Evolutionary conservation across 2,888 invertebrate species (phyloP).

Genomic region (Chaetogeoica ovagalla): DNA sequence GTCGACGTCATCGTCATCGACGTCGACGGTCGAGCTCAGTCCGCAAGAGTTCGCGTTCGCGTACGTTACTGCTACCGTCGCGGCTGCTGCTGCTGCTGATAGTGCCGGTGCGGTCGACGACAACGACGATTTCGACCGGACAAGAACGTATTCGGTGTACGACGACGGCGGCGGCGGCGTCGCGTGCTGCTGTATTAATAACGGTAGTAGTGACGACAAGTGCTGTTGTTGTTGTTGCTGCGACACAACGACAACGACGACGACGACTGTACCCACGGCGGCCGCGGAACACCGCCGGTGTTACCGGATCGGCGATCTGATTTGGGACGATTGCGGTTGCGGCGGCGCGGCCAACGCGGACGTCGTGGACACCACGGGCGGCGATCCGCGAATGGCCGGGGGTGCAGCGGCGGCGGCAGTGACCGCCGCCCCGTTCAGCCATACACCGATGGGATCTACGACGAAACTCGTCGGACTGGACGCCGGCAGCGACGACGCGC

Average conservation of each 20-base stretch:
- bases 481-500: slow-evolving; percentile 46
- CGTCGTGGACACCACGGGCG: slow-evolving; percentile 5
- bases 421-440: slow-evolving; percentile 53
- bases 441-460: slow-evolving; percentile 57
- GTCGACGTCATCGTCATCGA: not conserved
- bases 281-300: not conserved
- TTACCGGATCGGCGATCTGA: slow-evolving; percentile 13
- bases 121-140: slow-evolving; percentile 4
- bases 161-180: not conserved
- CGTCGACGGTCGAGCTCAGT: slow-evolving; percentile 14
- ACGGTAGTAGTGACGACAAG: not conserved
- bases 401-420: slow-evolving; percentile 7
- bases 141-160: slow-evolving; percentile 17
- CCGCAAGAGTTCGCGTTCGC: slow-evolving; percentile 35
- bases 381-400: not conserved
- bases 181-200: too few relatives aligned
- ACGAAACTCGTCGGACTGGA: slow-evolving; percentile 57
- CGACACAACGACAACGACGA: slow-evolving; percentile 23
- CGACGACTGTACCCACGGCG: too few relatives aligned
- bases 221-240: slow-evolving; percentile 4
- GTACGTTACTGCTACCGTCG: slow-evolving; percentile 13
- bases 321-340: not conserved
- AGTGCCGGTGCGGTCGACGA: not conserved
- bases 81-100: not conserved
- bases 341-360: not conserved